Conservation (phyloP, 2,888 invertebrate genomes). For the Griposia aprilina region DNA sequence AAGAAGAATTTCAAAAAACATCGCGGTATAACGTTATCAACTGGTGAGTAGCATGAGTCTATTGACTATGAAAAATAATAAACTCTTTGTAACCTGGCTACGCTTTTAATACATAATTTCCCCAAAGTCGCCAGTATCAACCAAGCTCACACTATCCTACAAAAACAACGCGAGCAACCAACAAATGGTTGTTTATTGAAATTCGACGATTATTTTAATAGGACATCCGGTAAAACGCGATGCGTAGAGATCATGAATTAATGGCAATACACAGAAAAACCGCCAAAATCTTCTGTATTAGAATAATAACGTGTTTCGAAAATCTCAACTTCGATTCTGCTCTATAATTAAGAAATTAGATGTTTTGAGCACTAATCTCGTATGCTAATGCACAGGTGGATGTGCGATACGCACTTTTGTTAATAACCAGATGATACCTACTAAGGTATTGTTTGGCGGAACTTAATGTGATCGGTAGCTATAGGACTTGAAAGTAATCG, state of each 20-base stretch:
- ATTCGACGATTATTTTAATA: slow-evolving; percentile 89
- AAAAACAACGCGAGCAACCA: slow-evolving; percentile 76
- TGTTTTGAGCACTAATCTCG: slow-evolving; percentile 76
- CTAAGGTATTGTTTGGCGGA: slow-evolving; percentile 67
- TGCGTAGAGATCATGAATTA: slow-evolving; percentile 73
- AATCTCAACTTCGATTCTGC: slow-evolving; percentile 50
- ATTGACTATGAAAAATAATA: too few relatives aligned
- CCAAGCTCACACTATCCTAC: slow-evolving; percentile 51
- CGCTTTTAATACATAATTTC: too few relatives aligned
- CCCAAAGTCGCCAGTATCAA: slow-evolving; percentile 75
- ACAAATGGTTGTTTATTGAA: slow-evolving; percentile 87
- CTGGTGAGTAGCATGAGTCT: too few relatives aligned
- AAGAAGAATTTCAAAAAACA: too few relatives aligned
- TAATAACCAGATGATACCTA: slow-evolving; percentile 64
- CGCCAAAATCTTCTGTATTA: slow-evolving; percentile 75
- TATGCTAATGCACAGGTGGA: slow-evolving; percentile 82
- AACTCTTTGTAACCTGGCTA: too few relatives aligned
- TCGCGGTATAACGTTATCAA: too few relatives aligned
- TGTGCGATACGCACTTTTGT: slow-evolving; percentile 75
- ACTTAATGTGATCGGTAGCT: slow-evolving; percentile 55
- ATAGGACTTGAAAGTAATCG: slow-evolving; percentile 19
- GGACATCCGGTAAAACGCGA: slow-evolving; percentile 84
- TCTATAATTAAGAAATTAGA: slow-evolving; percentile 76
- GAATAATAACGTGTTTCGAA: slow-evolving; percentile 79
- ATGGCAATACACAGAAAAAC: slow-evolving; percentile 69